Evolutionary conservation across 2,797 vertebrate genomes (phyloP), one percentile per base, ranked within the genome.

Genomic region (Clarias laeviceps): DNA sequence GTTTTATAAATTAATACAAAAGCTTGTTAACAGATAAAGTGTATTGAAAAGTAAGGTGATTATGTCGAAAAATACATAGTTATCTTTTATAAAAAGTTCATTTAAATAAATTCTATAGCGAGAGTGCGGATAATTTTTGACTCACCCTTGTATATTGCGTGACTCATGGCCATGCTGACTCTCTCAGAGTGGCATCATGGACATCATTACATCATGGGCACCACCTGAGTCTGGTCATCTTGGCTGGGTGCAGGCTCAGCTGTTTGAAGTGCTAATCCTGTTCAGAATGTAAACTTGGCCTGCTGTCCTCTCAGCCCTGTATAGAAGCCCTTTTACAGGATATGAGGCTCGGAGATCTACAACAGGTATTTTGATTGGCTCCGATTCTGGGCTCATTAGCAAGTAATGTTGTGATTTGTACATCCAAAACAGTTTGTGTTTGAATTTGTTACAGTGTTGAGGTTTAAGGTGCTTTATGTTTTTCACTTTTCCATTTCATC

Each of bases 251-350:
- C 34, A 56, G n/a, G 45, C 64, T 57, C 29, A 72, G 57, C 50
- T 85, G 32, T 88, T 81, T 88, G 72, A 84, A 74, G 81, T 85
- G 50, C n/a, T 85, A 85, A 85, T 84, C 79, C 65, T 73, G 40
- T 3, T 79, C 61, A 69, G 17, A 34, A 57, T 29, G 59, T 78
- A 54, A 82, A 73, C 80, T 57, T 69, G 76, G 59, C 86, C 50
- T 32, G 24, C 14, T 57, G 34, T 72, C 4, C 65, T 40, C 4
- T 62, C 64, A 78, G 59, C 78, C 22, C 40, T 70, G 4, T 81
- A 72, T 74, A 22, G 80, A 29, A 73, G n/a, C 20, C 12, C 6
- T 84, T 61, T n/a, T 8, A 69, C 70, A 78, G 78, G 64, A 66
- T 65, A 82, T 76, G n/a, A 80, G 20, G 29, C 56, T 70, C 20